phyloP scores from a whole-genome alignment of 2,113 vertebrate species.

The Thryonomys swinderianus region DNA sequence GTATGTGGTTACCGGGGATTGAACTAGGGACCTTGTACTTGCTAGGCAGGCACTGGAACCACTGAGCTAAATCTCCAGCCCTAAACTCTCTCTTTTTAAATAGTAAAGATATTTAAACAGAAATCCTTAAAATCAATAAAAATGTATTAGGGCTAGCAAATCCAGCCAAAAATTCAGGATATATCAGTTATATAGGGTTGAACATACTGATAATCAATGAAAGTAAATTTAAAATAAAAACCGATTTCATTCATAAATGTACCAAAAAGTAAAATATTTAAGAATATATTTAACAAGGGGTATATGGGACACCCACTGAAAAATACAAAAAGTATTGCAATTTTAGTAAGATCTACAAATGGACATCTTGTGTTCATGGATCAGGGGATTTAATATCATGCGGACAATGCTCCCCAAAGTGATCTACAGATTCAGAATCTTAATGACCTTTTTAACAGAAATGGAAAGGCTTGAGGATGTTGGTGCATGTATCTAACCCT shows the following conservation, averaged over 20 bases:
- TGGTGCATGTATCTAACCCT: neutral
- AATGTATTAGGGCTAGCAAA: constrained; percentile 10
- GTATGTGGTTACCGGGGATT: too few species aligned
- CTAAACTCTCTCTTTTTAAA: neutral
- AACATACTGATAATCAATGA: neutral
- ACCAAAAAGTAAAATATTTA: constrained; percentile 43
- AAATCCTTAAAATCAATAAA: constrained; percentile 12
- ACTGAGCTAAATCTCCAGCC: too few species aligned
- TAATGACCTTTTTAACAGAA: constrained; percentile 44
- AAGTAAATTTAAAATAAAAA: constrained; percentile 20
- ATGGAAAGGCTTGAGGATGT: neutral
- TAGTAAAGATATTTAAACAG: neutral
- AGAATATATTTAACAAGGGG: constrained; percentile 10
- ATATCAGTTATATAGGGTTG: neutral
- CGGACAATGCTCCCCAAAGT: neutral
- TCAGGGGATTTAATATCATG: neutral
- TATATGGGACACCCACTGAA: neutral
- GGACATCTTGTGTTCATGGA: neutral
- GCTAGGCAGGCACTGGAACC: too few species aligned
- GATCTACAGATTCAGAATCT: neutral
- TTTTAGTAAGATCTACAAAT: constrained; percentile 6
- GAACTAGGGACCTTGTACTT: too few species aligned
- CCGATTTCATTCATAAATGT: neutral
- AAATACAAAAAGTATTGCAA: constrained; percentile 1
- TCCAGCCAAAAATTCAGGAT: neutral